Evolutionary conservation across 1,140 invertebrate genomes (phyloP).

Genomic region (Mycetomoellerius zeteki): DNA sequence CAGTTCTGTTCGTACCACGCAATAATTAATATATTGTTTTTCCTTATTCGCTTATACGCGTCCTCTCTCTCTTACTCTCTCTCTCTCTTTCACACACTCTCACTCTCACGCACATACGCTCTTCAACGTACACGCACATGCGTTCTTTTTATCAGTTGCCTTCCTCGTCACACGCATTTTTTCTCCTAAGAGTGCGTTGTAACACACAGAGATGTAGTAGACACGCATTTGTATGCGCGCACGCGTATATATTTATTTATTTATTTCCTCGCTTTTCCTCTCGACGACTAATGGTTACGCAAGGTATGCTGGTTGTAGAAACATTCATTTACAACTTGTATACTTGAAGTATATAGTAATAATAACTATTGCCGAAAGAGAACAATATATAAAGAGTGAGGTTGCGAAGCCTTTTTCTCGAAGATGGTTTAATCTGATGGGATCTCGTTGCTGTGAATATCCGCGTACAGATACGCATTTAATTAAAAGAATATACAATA

Average conservation of each 20-base stretch:
- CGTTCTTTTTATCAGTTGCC: conserved; percentile 47
- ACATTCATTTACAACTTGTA: conserved; percentile 65
- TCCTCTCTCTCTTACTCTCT: conserved; percentile 63
- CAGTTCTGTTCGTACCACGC: conserved; percentile 87
- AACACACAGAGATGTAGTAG: conserved; percentile 35
- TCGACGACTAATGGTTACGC: conserved; percentile 61
- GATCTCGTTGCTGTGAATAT: conserved; percentile 46
- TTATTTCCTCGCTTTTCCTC: conserved; percentile 47
- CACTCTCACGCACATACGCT: conserved; percentile 12
- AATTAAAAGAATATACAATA: conserved; percentile 64
- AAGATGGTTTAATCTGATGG: conserved; percentile 52
- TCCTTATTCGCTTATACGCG: conserved; percentile 77
- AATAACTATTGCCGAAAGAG: conserved; percentile 62
- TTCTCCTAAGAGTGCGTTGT: background rate
- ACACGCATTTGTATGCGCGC: conserved; percentile 21
- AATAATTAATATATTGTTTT: conserved; percentile 84
- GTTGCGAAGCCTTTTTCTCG: conserved; percentile 57
- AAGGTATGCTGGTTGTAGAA: conserved; percentile 62
- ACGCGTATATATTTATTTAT: conserved; percentile 12
- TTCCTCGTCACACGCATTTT: conserved; percentile 5
- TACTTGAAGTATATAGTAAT: conserved; percentile 62
- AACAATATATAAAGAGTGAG: conserved; percentile 65
- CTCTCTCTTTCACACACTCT: conserved; percentile 52
- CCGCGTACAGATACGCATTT: conserved; percentile 30
- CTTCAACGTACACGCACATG: conserved; percentile 24